phyloP scores from a whole-genome alignment of 2,113 vertebrate genomes.

The Pelobates fuscus region DNA sequence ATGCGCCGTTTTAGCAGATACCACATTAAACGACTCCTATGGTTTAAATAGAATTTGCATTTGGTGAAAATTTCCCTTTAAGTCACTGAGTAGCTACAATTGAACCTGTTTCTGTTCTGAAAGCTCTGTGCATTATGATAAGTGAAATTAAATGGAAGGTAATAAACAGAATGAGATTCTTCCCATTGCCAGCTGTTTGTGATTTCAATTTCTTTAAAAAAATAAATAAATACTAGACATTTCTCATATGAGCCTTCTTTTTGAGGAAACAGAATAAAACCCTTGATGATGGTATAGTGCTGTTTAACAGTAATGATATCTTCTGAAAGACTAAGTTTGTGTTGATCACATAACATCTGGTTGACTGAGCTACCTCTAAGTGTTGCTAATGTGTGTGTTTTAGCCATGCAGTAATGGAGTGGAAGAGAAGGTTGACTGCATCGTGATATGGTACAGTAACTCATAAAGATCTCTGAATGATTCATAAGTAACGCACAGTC shows the following conservation, averaged over 20 bases:
- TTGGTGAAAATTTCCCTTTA: not conserved
- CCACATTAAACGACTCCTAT: too few relatives aligned
- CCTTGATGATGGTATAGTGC: too few relatives aligned
- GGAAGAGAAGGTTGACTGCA: constrained; percentile 7
- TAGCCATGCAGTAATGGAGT: constrained; percentile 13
- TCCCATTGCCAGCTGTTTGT: constrained; percentile 51
- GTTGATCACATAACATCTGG: too few relatives aligned
- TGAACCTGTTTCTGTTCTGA: not conserved
- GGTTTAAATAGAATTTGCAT: not conserved
- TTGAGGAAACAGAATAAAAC: not conserved
- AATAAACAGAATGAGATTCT: constrained; percentile 15
- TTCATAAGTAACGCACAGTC: not conserved
- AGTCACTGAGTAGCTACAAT: not conserved
- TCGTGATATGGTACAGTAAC: not conserved
- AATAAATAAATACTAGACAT: constrained; percentile 44
- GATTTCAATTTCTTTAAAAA: constrained; percentile 33
- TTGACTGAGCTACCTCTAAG: not conserved
- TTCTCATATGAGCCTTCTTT: not conserved
- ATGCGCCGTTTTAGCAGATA: too few relatives aligned
- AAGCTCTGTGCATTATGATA: constrained; percentile 6
- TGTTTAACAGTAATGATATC: too few relatives aligned
- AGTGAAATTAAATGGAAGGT: constrained; percentile 34
- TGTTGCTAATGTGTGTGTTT: constrained; percentile 28
- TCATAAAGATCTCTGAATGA: not conserved
- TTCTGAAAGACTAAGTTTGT: too few relatives aligned